Base-by-base conservation (phyloP, 2,888 invertebrate genomes). In the Kryphioiulus occultus region DNA sequence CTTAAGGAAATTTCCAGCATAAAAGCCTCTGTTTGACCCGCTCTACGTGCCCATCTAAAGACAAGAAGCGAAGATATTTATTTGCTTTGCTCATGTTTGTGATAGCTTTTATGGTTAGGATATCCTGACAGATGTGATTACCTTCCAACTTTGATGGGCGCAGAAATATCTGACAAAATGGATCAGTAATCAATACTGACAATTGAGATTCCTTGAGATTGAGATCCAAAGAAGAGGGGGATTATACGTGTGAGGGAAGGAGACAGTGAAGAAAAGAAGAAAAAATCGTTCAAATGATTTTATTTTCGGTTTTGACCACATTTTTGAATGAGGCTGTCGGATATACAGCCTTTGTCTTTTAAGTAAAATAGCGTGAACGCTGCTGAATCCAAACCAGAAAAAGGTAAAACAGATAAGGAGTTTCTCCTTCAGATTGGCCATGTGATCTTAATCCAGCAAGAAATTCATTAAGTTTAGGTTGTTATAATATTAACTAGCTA, bases 121-220 rank as follows among this genome's bases (percentile, higher is more conserved):
- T 86, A 86, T 53, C 86, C 44, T 86, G 86, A 86, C 86, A 86
- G 53, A 59, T 86, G 86, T 86, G 86, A 86, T 86, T 86, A 42
- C 42, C 85, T 85, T 42, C 44, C 85, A 42, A 44, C 39, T 85
- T 42, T 85, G 85, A 85, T 39, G 85, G 39, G 85, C 39, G 85
- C 39, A 85, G 44, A 85, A 42, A 85, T 85, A 85, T 85, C 39
- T 85, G 85, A 85, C 85, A 85, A 85, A 85, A 85, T 85, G 85
- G 85, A 85, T 39, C 44, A 85, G 85, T 85, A 85, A 85, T 85
- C 85, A 85, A 85, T 85, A 85, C 44, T 85, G 85, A 85, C 85
- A 85, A 85, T 42, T 85, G 39, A 44, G 44, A 42, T 85, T 85
- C 85, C 44, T 85, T n/a, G 26, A 85, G 85, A 85, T 85, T 85